Percentiles rank a stretch among this genome's conserved stretches.
Conservation (phyloP, 2,113 vertebrate species). For the Hyla sarda region DNA sequence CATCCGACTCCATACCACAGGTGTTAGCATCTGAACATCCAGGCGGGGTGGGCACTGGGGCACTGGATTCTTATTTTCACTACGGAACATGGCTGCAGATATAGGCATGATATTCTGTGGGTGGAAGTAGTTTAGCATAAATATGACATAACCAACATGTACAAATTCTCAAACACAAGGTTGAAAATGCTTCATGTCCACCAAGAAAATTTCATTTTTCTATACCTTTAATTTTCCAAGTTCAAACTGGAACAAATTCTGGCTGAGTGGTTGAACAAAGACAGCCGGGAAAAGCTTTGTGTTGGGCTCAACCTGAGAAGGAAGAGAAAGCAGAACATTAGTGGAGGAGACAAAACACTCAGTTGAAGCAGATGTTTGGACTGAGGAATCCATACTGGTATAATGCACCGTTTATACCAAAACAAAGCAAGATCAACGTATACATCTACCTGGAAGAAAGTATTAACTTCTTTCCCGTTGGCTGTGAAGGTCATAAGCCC, state of each 20-base stretch:
- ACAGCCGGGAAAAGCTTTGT: constrained; percentile 92
- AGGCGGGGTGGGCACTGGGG: constrained; percentile 90
- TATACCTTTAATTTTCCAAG: constrained; percentile 92
- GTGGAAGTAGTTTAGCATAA: not conserved
- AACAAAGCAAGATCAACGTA: not conserved
- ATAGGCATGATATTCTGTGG: constrained; percentile 95
- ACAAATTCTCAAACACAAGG: not conserved
- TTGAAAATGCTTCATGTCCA: not conserved
- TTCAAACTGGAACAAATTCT: constrained; percentile 91
- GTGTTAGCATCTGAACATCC: constrained; percentile 85
- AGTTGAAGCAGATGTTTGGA: not conserved
- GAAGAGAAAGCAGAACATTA: not conserved
- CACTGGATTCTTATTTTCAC: constrained; percentile 86
- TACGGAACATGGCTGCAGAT: constrained; percentile 94
- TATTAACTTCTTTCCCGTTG: constrained; percentile 94
- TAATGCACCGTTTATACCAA: not conserved
- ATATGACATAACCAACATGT: not conserved
- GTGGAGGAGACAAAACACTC: not conserved
- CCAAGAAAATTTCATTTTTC: not conserved
- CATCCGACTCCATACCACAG: constrained; percentile 93
- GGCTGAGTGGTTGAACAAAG: constrained; percentile 83
- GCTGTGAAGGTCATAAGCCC: constrained; percentile 94
- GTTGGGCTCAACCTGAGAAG: constrained; percentile 90
- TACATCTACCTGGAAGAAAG: constrained; percentile 90
- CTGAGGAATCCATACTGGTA: not conserved